Conservation (phyloP, 2,888 invertebrate genomes). For the Campoplex capitator region DNA sequence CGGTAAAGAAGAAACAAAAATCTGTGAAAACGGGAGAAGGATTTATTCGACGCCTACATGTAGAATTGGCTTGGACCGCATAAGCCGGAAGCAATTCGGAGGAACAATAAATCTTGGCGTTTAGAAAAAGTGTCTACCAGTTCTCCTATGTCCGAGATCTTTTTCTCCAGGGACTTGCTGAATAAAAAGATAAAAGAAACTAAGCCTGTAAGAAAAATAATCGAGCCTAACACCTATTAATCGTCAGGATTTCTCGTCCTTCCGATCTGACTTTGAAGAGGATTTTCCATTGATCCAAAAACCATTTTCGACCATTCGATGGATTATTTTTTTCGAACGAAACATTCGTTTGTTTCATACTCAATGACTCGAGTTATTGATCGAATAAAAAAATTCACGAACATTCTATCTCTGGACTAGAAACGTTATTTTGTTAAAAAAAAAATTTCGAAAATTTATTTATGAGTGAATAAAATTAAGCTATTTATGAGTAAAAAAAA, state of each 20-base stretch:
- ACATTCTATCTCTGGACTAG: too few relatives aligned
- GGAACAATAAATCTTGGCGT: conserved; percentile 68
- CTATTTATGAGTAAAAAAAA: background rate
- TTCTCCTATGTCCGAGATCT: conserved; percentile 36
- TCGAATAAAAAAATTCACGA: too few relatives aligned
- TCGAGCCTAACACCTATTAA: conserved; percentile 72
- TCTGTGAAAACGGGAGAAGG: conserved; percentile 50
- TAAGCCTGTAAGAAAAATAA: conserved; percentile 57
- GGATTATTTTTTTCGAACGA: background rate
- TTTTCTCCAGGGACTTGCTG: conserved; percentile 46
- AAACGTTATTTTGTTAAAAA: too few relatives aligned
- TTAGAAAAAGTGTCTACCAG: conserved; percentile 56
- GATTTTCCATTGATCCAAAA: conserved; percentile 7
- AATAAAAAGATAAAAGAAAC: conserved; percentile 32
- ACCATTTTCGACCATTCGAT: background rate
- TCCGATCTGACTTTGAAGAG: conserved; percentile 66
- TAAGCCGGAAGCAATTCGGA: conserved; percentile 65
- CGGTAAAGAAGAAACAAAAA: conserved; percentile 20
- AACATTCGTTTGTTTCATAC: too few relatives aligned
- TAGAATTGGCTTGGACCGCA: conserved; percentile 68
- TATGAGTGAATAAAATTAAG: too few relatives aligned
- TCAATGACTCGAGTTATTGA: too few relatives aligned
- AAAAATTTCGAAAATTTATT: too few relatives aligned
- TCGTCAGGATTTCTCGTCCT: conserved; percentile 75
- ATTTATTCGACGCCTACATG: conserved; percentile 70